Percentiles rank a stretch among this genome's conserved stretches.
Evolutionary conservation across 2,113 vertebrate species (phyloP).

Genomic region (Lucifuga dentata): DNA sequence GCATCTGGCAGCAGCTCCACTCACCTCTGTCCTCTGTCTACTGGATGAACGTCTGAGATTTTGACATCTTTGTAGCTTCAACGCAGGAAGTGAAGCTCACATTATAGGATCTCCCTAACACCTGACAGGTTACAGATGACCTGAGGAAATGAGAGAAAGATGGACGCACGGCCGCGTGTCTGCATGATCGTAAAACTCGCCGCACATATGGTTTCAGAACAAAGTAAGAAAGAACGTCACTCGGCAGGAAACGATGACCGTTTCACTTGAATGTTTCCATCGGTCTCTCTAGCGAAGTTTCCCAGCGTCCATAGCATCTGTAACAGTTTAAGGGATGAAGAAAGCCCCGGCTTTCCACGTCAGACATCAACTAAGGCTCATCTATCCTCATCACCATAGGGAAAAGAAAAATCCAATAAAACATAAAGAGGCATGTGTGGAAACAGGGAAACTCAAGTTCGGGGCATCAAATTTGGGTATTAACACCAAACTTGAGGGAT

Average conservation of each 20-base stretch:
- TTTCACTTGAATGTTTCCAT: conserved; percentile 6
- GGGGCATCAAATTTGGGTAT: no score
- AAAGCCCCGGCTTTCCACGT: conserved; percentile 7
- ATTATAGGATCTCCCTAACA: conserved; percentile 13
- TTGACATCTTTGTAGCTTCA: conserved; percentile 1
- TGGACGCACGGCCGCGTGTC: neutral
- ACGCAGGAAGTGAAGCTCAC: conserved; percentile 12
- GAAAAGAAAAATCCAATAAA: conserved; percentile 11
- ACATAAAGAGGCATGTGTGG: neutral
- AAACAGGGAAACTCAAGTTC: neutral
- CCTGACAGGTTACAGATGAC: conserved; percentile 1
- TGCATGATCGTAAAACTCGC: neutral
- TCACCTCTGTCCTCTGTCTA: neutral
- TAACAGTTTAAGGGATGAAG: conserved; percentile 7
- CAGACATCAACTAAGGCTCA: neutral
- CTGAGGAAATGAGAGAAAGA: neutral
- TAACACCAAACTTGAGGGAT: no score
- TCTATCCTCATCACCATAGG: conserved; percentile 14
- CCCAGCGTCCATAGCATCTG: conserved; percentile 24
- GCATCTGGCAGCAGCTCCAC: neutral
- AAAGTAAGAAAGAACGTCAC: neutral
- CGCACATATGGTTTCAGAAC: neutral
- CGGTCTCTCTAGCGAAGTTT: neutral
- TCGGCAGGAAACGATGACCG: neutral
- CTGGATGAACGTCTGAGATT: neutral